These are phyloP conservation scores for Sinhomidia bicolor DNA, from an alignment of 2,888 invertebrate genomes.

Conservation along the genomic window DNA sequence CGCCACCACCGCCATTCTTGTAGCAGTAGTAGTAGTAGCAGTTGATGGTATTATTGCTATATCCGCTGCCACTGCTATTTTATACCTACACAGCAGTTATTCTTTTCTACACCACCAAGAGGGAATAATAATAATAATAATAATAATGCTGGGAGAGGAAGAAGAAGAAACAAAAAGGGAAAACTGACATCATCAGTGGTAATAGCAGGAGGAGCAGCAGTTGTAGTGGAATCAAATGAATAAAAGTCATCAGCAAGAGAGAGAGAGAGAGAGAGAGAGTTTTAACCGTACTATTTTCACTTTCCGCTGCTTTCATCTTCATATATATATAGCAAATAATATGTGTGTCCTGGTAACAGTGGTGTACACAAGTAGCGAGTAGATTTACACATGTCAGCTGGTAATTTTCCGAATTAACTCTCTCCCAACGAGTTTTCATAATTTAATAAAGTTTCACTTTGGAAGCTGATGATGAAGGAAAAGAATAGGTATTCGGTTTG, in stretches of 20 bases:
- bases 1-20: too few species aligned
- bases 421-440: too few species aligned
- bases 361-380: background rate
- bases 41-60: background rate
- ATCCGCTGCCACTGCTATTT: background rate
- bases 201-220: background rate
- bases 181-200: conserved; percentile 24
- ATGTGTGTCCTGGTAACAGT: background rate
- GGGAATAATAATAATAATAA: conserved; percentile 33
- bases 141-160: background rate
- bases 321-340: background rate
- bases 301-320: too few species aligned
- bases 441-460: too few species aligned
- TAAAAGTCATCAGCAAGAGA: conserved; percentile 62
- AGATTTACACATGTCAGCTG: too few species aligned
- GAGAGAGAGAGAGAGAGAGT: background rate
- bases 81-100: too few species aligned
- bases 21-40: background rate
- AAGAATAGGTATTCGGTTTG: too few species aligned
- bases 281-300: conserved; percentile 26
- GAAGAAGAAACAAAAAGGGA: background rate
- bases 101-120: conserved; percentile 25
- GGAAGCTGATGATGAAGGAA: too few species aligned
- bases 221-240: conserved; percentile 52
- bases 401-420: too few species aligned